Base-by-base conservation (phyloP, 2,797 vertebrate genomes). In the Morelia viridis region DNA sequence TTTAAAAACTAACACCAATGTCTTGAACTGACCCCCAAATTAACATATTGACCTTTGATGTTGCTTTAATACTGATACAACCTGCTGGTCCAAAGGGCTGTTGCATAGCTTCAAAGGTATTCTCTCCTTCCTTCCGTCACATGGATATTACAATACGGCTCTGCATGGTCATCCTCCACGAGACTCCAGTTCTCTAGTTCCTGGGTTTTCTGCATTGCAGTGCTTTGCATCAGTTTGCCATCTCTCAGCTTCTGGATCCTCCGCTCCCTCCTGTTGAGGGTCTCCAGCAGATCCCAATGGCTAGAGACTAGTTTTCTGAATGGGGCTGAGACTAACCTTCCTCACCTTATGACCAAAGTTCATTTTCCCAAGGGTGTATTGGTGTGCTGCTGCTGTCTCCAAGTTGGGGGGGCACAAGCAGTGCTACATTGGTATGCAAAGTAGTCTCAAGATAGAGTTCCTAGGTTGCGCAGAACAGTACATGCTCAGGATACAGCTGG, bases 361-460 rank as follows among this genome's bases (percentile, higher is more conserved):
- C 95, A 95, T 94, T 96, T 96, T 95, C 95, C 91, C 76, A 0
- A 94, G 96, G 50, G 50, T 53, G 50, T 53, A 53, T 53, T 8
- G 50, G 7, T 53, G 50, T 8, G 50, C 50, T 7, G 50, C 50
- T 53, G 50, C 50, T 53, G 50, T 7, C 50, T 53, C 50, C 50
- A 53, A 53, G 50, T 53, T 53, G 50, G 50, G 50, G 50, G 50
- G 50, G 6, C 8, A 5, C 50, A 7, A 8, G 1, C 50, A 53
- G 50, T 53, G 50, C 50, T 53, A 53, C 7, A 1, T 9, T 8
- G 50, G 7, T 8, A 8, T 53, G 50, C 50, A 53, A 53, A 53
- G 50, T 8, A 53, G 50, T 53, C 50, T 53, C 8, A 8, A 53
- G 50, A 8, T 53, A 8, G 50, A 9, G 50, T 7, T 53, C 50